Base-by-base conservation (phyloP, 2,888 invertebrate genomes). In the Sarcophaga carnaria region DNA sequence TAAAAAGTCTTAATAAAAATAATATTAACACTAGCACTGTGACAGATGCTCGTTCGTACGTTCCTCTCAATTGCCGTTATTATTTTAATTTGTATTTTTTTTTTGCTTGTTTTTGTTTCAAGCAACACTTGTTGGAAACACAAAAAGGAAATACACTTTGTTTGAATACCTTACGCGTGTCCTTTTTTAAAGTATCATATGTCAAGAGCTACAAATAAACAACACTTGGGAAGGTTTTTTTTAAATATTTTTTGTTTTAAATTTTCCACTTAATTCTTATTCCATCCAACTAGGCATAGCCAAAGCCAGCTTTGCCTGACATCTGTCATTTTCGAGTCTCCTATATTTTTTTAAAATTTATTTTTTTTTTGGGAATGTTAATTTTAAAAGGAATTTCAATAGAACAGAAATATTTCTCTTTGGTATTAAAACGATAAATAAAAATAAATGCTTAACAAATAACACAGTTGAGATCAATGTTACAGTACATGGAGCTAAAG, bases 171-270 rank as follows among this genome's bases (percentile, higher is more conserved):
- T 4, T 81, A 76, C 81, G 84, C 84, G 87, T 84, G 84, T 87
- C 79, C 80, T 84, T 66, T 84, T 66, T 66, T 71, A 81, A 76
- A 75, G 80, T 87, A 87, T 87, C 87, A 76, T 67, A 87, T 87
- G 63, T 84, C 87, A 87, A 87, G 78, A 84, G 84, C 82, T 54
- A n/a, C 63, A 66, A 3, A 78, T 63, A 66, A 5, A 78, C 72
- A 66, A 17, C 66, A 70, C 64, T 75, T 84, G 47, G n/a, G 59
- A 27, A 71, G 59, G 22, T 22, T 22, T 22, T 22, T 76, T 80
- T 20, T 70, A 84, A 75, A 79, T 63, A 67, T 27, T n/a, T 67
- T 60, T 66, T 12, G n/a, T 60, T 20, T 17, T 45, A 20, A 69
- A 47, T 60, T 25, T 45, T 25, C 47, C n/a, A 60, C 22, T 66